phyloP scores from a whole-genome alignment of 2,888 invertebrate species.

The Shargacucullia verbasci region DNA sequence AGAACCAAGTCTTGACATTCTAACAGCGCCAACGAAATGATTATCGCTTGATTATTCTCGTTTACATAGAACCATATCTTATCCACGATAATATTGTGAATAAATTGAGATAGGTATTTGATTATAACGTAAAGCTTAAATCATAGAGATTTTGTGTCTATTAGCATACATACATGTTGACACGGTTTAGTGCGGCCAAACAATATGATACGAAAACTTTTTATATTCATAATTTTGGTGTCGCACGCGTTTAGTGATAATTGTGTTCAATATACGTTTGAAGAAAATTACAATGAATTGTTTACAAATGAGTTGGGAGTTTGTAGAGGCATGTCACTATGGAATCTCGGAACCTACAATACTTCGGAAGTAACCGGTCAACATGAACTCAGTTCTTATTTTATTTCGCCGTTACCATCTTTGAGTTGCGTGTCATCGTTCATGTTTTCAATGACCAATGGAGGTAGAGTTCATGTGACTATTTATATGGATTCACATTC shows the following conservation, averaged over 20 bases:
- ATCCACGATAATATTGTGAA: constrained; percentile 58
- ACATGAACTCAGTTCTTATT: constrained; percentile 55
- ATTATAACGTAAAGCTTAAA: constrained; percentile 56
- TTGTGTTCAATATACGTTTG: constrained; percentile 69
- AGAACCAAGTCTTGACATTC: constrained; percentile 13
- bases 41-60: constrained; percentile 56
- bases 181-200: constrained; percentile 31
- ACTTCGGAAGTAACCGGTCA: constrained; percentile 50
- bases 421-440: constrained; percentile 60
- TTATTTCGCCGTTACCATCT: constrained; percentile 52
- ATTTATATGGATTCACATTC: constrained; percentile 60
- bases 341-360: constrained; percentile 61
- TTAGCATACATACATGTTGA: constrained; percentile 53
- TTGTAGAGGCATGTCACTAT: constrained; percentile 53
- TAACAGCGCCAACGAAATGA: constrained; percentile 30
- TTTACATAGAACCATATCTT: constrained; percentile 62
- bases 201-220: constrained; percentile 49
- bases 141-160: constrained; percentile 55
- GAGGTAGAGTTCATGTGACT: constrained; percentile 67
- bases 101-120: constrained; percentile 56
- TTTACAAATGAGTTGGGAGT: constrained; percentile 56
- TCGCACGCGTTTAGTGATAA: constrained; percentile 57
- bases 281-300: constrained; percentile 57
- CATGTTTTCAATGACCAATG: constrained; percentile 58
- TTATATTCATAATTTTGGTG: constrained; percentile 46